Percentiles rank a stretch among this genome's conserved stretches.
phyloP scores from a whole-genome alignment of 2,797 vertebrate genomes.

The Melanogrammus aeglefinus region DNA sequence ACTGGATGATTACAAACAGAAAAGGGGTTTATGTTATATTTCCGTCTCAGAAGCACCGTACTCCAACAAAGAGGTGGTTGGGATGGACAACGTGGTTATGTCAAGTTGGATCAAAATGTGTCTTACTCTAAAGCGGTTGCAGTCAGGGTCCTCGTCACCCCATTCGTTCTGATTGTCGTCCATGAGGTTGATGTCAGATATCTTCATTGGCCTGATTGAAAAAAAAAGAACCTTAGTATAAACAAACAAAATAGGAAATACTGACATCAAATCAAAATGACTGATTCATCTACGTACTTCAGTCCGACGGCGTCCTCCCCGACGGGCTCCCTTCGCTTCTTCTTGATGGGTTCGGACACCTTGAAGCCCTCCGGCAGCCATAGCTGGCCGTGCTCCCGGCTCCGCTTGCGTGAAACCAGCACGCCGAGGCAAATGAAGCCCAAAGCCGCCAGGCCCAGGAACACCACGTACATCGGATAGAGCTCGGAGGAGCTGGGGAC shows the following conservation, averaged over 20 bases:
- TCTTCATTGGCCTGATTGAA: conserved; percentile 82
- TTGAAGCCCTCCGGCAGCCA: conserved; percentile 97
- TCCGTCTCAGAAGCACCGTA: background rate
- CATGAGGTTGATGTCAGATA: conserved; percentile 90
- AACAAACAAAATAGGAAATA: background rate
- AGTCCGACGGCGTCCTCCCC: conserved; percentile 96
- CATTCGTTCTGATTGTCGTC: conserved; percentile 98
- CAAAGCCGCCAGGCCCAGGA: conserved; percentile 76
- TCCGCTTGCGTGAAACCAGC: conserved; percentile 89
- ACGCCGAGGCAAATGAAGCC: conserved; percentile 85
- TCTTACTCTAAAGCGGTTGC: conserved; percentile 90
- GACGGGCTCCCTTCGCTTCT: conserved; percentile 91
- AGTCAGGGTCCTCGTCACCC: conserved; percentile 90
- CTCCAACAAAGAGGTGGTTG: background rate
- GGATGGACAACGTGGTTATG: background rate
- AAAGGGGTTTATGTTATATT: background rate
- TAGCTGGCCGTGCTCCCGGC: conserved; percentile 94
- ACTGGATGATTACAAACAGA: conserved; percentile 66
- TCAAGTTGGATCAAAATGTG: background rate
- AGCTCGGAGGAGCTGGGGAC: conserved; percentile 62
- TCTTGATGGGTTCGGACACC: conserved; percentile 89
- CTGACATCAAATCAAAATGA: background rate
- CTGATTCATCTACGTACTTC: conserved; percentile 75
- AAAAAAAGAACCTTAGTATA: conserved; percentile 26
- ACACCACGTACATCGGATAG: conserved; percentile 86